Evolutionary conservation across 2,888 invertebrate genomes (phyloP).

Genomic region (Sthenelais limicola): DNA sequence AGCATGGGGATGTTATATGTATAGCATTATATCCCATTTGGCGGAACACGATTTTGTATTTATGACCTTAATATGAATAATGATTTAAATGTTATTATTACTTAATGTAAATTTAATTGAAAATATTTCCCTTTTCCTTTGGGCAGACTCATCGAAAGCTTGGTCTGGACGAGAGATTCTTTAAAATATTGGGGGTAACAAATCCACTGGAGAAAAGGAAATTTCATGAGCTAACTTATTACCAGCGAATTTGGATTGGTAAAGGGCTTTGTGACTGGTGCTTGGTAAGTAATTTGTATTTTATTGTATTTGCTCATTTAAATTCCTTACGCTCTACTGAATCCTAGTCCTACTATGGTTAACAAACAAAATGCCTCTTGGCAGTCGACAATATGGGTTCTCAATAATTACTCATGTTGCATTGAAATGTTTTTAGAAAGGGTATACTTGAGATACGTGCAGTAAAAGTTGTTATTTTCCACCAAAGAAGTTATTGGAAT

Average conservation of each 20-base stretch:
- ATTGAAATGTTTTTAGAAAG: background rate
- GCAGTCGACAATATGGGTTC: background rate
- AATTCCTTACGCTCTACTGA: no score
- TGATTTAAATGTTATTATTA: no score
- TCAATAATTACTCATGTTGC: background rate
- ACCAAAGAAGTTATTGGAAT: background rate
- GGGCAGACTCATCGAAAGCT: conserved; percentile 74
- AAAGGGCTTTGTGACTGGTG: conserved; percentile 76
- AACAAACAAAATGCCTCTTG: no score
- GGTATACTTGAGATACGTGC: background rate
- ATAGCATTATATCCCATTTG: no score
- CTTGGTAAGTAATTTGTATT: conserved; percentile 66
- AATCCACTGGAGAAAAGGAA: conserved; percentile 74
- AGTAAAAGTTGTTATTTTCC: background rate
- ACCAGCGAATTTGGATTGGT: conserved; percentile 76
- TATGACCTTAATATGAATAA: no score
- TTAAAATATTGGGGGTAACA: conserved; percentile 73
- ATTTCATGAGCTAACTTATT: conserved; percentile 75
- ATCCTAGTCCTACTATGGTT: no score
- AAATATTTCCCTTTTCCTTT: no score
- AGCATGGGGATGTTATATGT: no score
- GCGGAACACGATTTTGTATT: no score
- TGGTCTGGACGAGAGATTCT: conserved; percentile 76
- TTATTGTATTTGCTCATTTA: no score
- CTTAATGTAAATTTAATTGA: no score